Evolutionary conservation across 2,797 vertebrate species (phyloP), one percentile per base, ranked within the genome.

Genomic region (Syndactyla subalaris): DNA sequence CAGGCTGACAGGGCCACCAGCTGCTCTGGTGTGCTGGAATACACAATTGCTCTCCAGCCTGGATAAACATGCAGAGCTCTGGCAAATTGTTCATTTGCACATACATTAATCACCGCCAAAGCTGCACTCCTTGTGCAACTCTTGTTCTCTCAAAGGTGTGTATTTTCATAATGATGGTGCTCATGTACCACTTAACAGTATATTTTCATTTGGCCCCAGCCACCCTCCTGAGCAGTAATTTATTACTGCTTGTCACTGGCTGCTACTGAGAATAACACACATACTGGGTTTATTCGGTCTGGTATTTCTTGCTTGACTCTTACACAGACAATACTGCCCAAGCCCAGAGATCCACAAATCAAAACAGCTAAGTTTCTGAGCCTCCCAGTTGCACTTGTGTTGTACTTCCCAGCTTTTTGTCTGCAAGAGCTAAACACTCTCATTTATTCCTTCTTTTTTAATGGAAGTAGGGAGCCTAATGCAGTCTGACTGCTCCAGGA

Each of bases 151-250:
- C 89, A 36, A 38, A 95, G 91, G 95, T 84, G 55, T 59, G 85
- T 46, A 89, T 92, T 93, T 96, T 91, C 95, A 78, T 96, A 96
- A 96, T 52, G 91, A 85, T 21, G 61, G 85, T 67, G 82, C 89
- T 93, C 68, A 74, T 68, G 63, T 85, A 88, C 78, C 76, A 91
- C 87, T 96, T 92, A 94, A 55, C 75, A 91, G 91, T 84, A 43
- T 92, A 95, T 94, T 96, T 96, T 94, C 96, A 85, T 93, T 91
- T 93, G 87, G 92, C 82, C 85, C 70, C 75, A 88, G 89, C 62
- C 65, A 76, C 81, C 22, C 51, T 92, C 58, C 57, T 34, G 76
- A 94, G 80, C 49, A 51, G 29, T 84, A 94, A 96, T 88, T 94
- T 96, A 94, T 91, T 92, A 91, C 51, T 52, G 65, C 89, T 48